These are phyloP conservation scores for Calidris pygmaea DNA, from an alignment of 2,113 vertebrate genomes.

Conservation along the genomic window DNA sequence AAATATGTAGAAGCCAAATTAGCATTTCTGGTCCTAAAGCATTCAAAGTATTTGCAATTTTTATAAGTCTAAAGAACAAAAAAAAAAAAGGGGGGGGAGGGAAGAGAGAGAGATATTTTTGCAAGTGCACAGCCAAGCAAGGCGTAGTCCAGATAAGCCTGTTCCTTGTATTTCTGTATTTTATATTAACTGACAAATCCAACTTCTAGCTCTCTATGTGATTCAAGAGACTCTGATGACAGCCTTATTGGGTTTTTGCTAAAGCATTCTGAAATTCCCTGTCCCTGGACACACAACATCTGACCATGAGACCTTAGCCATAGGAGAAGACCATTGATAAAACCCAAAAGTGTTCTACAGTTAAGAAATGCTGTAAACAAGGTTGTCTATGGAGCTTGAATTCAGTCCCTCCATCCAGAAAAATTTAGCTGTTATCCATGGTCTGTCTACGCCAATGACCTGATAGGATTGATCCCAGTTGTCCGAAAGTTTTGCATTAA, in stretches of 20 bases:
- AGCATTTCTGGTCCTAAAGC: neutral
- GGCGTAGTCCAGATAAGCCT: neutral
- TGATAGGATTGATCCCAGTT: neutral
- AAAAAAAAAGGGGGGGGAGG: neutral
- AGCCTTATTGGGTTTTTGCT: neutral
- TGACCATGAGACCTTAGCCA: too few relatives aligned
- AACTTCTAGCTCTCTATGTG: neutral
- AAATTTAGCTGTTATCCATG: neutral
- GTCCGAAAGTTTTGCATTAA: too few relatives aligned
- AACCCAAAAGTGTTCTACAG: neutral
- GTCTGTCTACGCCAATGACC: neutral
- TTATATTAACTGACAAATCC: neutral
- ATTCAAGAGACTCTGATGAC: neutral
- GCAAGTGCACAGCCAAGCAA: neutral
- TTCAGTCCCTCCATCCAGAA: neutral
- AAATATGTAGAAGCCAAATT: neutral
- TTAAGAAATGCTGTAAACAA: neutral
- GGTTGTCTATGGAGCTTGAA: too few relatives aligned
- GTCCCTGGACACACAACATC: neutral
- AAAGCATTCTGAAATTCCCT: neutral
- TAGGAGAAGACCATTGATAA: neutral
- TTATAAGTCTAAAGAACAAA: neutral
- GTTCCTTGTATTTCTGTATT: neutral
- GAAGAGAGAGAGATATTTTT: rapidly evolving
- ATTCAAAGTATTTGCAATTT: neutral